Percentiles rank a stretch among this genome's conserved stretches.
Conservation (phyloP, 1,140 invertebrate species). For the Apis mellifera region DNA sequence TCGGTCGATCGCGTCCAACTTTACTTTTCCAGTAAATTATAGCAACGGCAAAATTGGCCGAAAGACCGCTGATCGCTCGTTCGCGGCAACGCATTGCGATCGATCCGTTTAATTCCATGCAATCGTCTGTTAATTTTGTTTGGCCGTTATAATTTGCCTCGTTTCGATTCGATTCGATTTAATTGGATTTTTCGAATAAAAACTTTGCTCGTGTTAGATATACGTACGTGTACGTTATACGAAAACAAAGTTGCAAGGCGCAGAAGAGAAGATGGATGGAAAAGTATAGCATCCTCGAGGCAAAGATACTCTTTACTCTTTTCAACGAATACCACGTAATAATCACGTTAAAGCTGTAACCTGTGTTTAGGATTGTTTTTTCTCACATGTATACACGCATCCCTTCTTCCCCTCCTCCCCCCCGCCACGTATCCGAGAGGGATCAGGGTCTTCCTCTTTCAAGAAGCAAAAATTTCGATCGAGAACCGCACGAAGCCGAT, state of each 20-base stretch:
- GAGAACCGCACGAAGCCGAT: neutral
- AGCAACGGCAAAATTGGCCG: no score
- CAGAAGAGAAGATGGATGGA: neutral
- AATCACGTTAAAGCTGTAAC: conserved; percentile 39
- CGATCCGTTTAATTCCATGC: no score
- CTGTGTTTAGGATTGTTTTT: conserved; percentile 47
- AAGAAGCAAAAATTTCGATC: conserved; percentile 29
- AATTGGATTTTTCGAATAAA: no score
- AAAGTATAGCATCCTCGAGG: conserved; percentile 38
- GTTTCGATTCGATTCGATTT: no score
- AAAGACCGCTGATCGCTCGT: no score
- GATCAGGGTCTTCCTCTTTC: conserved; percentile 39
- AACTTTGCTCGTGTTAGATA: no score
- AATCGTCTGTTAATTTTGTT: no score
- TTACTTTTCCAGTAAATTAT: neutral
- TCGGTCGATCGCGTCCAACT: conserved; percentile 4
- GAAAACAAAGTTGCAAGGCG: neutral
- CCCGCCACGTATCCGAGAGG: neutral
- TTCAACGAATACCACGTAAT: conserved; percentile 50
- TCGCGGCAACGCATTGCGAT: no score
- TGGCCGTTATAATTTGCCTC: no score
- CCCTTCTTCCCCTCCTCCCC: neutral
- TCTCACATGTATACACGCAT: neutral
- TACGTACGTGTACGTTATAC: neutral
- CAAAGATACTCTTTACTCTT: conserved; percentile 36